Evolutionary conservation across 2,113 vertebrate species (phyloP), one percentile per base, ranked within the genome.

Genomic region (Sebastes fasciatus): DNA sequence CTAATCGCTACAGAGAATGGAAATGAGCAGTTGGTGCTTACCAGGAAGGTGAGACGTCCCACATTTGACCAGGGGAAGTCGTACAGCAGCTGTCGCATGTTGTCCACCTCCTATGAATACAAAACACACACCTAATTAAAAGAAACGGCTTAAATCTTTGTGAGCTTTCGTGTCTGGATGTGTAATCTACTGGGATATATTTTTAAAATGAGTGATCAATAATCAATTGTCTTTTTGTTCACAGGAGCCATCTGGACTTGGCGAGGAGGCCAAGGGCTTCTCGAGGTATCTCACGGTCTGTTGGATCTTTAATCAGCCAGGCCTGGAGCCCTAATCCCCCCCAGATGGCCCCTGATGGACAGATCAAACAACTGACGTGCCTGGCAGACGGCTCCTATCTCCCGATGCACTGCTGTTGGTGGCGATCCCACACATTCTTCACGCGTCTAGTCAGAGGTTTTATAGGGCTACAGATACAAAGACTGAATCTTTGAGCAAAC

Each of bases 1-100:
- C 34, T 26, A 6, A 51, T 49, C 3, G 42, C 34, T 65, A 64
- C 6, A 51, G 10, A 21, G 21, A 77, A 89, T 62, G 8, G 4
- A 87, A 77, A 80, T 17, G 51, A 74, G 49, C n/a, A 21, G 62
- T 8, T 26, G 2, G 68, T 82, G 91, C 89, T 81, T 92, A 99
- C 97, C 96, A 98, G 94, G 85, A 97, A 97, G 0, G 96, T 97
- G 89, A 98, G 95, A 70, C 97, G 97, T 67, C 96, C 96, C 0
- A 98, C 94, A 58, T 95, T 95, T 0, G 95, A 94, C 97, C 97
- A 98, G 65, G 97, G 97, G 77, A 99, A 97, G 92, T 98, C 96
- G 0, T 96, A 97, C 13, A 97, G 95, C 93, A 97, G 94, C 86
- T 97, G 95, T 5, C 94, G 94, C 4, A 95, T 17, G 4, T 94